Evolutionary conservation across 2,113 vertebrate species (phyloP).

Genomic region (Solea solea): DNA sequence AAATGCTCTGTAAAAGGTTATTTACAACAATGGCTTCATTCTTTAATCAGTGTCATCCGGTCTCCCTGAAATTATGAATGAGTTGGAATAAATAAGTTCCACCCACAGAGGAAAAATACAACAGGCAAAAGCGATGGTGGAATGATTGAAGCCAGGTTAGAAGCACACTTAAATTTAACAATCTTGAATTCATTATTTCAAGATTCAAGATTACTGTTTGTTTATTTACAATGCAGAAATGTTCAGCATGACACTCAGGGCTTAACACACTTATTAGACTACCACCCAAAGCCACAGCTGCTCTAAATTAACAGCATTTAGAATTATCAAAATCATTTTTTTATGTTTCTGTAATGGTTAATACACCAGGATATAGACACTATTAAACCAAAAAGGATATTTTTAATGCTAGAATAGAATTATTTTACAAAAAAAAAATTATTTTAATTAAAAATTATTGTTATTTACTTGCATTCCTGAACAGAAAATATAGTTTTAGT

Average conservation of each 20-base stretch:
- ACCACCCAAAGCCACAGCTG: too few species aligned
- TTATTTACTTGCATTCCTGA: too few species aligned
- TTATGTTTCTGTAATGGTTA: too few species aligned
- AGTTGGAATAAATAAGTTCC: conserved; percentile 33
- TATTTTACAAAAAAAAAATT: too few species aligned
- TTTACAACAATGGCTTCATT: conserved; percentile 59
- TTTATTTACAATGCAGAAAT: not conserved
- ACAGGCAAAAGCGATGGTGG: conserved; percentile 10
- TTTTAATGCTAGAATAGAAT: too few species aligned
- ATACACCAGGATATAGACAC: too few species aligned
- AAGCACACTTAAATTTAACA: not conserved
- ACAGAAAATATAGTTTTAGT: too few species aligned
- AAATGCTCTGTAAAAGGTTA: conserved; percentile 30
- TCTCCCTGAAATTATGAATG: conserved; percentile 53
- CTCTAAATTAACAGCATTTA: too few species aligned
- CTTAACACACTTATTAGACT: too few species aligned
- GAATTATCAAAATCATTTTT: too few species aligned
- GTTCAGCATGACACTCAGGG: not conserved
- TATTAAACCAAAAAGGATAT: too few species aligned
- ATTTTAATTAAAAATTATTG: too few species aligned
- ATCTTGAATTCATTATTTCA: not conserved
- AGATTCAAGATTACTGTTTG: not conserved
- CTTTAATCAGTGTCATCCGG: conserved; percentile 65
- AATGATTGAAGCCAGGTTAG: conserved; percentile 1
- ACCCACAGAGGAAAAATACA: not conserved